Evolutionary conservation across 2,888 invertebrate species (phyloP).

Genomic region (Tanytarsus gracilentus): DNA sequence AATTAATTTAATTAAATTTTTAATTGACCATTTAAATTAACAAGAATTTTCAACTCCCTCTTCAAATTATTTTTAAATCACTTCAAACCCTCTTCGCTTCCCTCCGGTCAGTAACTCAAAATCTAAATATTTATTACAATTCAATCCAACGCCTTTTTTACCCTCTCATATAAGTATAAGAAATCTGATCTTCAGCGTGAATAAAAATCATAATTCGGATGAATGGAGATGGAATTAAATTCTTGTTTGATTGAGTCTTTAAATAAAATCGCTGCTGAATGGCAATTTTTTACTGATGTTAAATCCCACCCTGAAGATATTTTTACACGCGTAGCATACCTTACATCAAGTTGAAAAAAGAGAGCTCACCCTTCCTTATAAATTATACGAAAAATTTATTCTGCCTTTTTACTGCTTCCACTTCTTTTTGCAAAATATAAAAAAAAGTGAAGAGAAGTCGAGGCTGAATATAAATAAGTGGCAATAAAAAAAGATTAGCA

Average conservation of each 20-base stretch:
- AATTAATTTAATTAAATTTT: no score
- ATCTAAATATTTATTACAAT: no score
- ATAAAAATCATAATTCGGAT: no score
- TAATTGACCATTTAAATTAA: no score
- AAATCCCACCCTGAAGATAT: background rate
- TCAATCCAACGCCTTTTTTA: no score
- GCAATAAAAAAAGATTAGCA: slow-evolving; percentile 29
- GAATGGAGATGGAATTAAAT: slow-evolving; percentile 11
- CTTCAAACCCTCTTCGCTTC: no score
- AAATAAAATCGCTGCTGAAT: no score
- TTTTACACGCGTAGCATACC: background rate
- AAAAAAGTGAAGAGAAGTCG: background rate
- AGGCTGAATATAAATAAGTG: slow-evolving; percentile 25
- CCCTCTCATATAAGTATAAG: no score
- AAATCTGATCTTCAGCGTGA: no score
- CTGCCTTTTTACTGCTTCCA: background rate
- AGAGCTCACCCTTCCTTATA: slow-evolving; percentile 14
- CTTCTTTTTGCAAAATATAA: background rate
- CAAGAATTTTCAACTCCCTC: no score
- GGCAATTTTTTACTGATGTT: slow-evolving; percentile 4
- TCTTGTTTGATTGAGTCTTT: slow-evolving; percentile 25
- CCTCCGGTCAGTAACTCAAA: no score
- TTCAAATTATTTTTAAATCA: no score
- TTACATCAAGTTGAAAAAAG: background rate
- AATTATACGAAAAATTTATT: slow-evolving; percentile 12